phyloP scores from a whole-genome alignment of 1,140 invertebrate species.

The Bilobella aurantiaca region DNA sequence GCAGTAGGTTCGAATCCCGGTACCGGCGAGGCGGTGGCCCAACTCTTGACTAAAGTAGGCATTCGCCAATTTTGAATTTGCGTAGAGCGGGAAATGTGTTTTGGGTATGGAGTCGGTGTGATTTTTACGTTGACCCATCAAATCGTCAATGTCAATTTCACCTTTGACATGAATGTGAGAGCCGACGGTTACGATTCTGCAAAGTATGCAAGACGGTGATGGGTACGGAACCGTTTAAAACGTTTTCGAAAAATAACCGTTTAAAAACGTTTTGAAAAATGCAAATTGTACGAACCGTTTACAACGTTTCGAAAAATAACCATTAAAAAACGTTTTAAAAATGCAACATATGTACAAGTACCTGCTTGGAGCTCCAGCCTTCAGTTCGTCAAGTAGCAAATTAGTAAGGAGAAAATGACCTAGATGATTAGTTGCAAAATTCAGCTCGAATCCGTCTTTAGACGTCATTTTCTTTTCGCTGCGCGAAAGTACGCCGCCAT shows the following conservation, averaged over 20 bases:
- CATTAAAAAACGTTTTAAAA: too few relatives aligned
- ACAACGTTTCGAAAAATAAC: too few relatives aligned
- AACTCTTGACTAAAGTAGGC: constrained; percentile 28
- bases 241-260: too few relatives aligned
- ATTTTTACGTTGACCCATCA: constrained; percentile 49
- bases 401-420: constrained; percentile 54
- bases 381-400: constrained; percentile 40
- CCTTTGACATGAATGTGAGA: constrained; percentile 52
- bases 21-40: constrained; percentile 15
- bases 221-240: too few relatives aligned
- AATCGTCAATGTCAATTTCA: constrained; percentile 58
- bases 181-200: constrained; percentile 48
- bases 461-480: constrained; percentile 47
- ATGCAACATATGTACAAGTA: not conserved
- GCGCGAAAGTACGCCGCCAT: constrained; percentile 56
- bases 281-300: too few relatives aligned
- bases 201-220: too few relatives aligned
- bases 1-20: constrained; percentile 17
- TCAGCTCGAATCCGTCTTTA: constrained; percentile 67
- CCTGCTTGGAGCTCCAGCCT: constrained; percentile 17
- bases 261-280: too few relatives aligned
- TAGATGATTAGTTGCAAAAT: constrained; percentile 19
- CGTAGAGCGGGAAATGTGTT: constrained; percentile 50
- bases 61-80: constrained; percentile 36
- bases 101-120: constrained; percentile 30